phyloP scores from a whole-genome alignment of 1,140 invertebrate species.

The Caenorhabditis briggsae region DNA sequence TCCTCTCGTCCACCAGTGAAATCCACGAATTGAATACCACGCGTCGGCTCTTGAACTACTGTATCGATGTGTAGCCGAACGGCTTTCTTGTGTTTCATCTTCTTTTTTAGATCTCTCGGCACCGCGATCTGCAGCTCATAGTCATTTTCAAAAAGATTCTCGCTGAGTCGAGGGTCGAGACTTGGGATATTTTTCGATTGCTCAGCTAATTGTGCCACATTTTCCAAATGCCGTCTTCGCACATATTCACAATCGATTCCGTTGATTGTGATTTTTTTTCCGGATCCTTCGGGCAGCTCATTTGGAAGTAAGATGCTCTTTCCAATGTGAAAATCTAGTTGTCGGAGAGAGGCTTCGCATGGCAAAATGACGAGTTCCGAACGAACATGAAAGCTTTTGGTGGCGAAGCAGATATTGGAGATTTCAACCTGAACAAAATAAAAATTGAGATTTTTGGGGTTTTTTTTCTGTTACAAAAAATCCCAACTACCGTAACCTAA shows the following conservation, averaged over 20 bases:
- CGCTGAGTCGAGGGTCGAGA: not conserved
- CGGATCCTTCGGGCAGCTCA: not conserved
- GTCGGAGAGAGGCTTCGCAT: not conserved
- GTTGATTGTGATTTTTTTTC: slow-evolving; percentile 9
- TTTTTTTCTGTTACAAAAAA: too few relatives aligned
- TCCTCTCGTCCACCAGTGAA: slow-evolving; percentile 56
- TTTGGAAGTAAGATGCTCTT: not conserved
- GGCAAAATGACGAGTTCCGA: slow-evolving; percentile 11
- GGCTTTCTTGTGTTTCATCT: slow-evolving; percentile 19
- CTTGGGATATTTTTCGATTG: not conserved
- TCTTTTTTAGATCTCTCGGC: slow-evolving; percentile 12
- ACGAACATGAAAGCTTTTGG: slow-evolving; percentile 4
- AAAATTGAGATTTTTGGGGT: not conserved
- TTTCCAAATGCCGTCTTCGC: not conserved
- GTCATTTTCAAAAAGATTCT: slow-evolving; percentile 4
- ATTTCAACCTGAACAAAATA: slow-evolving; percentile 20
- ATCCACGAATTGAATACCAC: slow-evolving; percentile 66
- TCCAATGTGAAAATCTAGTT: slow-evolving; percentile 21
- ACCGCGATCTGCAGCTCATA: slow-evolving; percentile 3
- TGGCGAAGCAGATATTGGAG: not conserved
- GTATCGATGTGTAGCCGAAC: slow-evolving; percentile 18
- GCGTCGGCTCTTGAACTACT: slow-evolving; percentile 18
- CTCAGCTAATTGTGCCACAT: not conserved
- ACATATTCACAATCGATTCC: slow-evolving; percentile 39
- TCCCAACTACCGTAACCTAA: too few relatives aligned